Percentiles rank a stretch among this genome's conserved stretches.
phyloP scores from a whole-genome alignment of 2,888 invertebrate genomes.

The Drosophila eohydei region DNA sequence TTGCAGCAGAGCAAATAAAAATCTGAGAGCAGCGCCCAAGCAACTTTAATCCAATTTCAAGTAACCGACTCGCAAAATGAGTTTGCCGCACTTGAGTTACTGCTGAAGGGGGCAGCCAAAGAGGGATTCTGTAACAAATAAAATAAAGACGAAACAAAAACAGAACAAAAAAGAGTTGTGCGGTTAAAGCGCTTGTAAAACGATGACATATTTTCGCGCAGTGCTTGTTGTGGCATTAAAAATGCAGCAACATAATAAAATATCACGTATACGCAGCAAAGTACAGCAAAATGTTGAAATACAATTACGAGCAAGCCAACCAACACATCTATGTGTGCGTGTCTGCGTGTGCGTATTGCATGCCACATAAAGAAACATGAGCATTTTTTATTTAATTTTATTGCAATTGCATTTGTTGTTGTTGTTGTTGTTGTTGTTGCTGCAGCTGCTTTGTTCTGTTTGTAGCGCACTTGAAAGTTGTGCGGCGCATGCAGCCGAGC shows the following conservation, averaged over 20 bases:
- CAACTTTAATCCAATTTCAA: slow-evolving; percentile 66
- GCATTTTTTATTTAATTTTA: slow-evolving; percentile 76
- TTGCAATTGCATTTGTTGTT: slow-evolving; percentile 38
- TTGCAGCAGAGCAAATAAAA: slow-evolving; percentile 48
- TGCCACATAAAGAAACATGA: slow-evolving; percentile 53
- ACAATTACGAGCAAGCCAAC: slow-evolving; percentile 67
- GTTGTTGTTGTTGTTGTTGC: slow-evolving; percentile 27
- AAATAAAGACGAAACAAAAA: slow-evolving; percentile 13
- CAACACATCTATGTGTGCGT: slow-evolving; percentile 1
- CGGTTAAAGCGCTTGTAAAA: slow-evolving; percentile 50
- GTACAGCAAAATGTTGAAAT: slow-evolving; percentile 61
- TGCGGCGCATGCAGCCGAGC: slow-evolving; percentile 64
- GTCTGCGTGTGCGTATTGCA: slow-evolving; percentile 32
- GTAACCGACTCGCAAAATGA: slow-evolving; percentile 68
- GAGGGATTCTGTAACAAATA: neutral
- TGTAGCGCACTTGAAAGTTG: slow-evolving; percentile 69
- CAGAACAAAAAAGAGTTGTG: slow-evolving; percentile 21
- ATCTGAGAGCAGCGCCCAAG: slow-evolving; percentile 34
- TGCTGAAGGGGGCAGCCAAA: neutral
- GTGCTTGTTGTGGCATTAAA: slow-evolving; percentile 58
- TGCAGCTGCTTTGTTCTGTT: slow-evolving; percentile 45
- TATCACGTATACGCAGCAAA: slow-evolving; percentile 64
- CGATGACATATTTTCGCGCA: slow-evolving; percentile 68
- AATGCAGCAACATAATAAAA: slow-evolving; percentile 64
- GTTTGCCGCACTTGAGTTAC: slow-evolving; percentile 52